These are phyloP conservation scores for Chloroceryle aenea DNA, from an alignment of 2,113 vertebrate genomes.

Conservation along the genomic window DNA sequence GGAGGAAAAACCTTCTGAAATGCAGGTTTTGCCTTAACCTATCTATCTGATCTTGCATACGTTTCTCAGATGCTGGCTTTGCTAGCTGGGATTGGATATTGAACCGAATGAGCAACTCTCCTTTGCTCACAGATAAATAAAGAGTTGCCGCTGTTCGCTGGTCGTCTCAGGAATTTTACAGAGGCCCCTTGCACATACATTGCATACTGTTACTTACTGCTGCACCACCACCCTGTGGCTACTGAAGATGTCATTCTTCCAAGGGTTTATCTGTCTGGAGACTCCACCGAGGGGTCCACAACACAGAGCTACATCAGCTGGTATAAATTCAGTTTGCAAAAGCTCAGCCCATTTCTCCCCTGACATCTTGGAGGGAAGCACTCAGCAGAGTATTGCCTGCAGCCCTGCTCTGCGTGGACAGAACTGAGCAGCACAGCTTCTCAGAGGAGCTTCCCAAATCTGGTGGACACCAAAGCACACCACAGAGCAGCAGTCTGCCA, in stretches of 20 bases:
- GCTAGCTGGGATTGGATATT: neutral
- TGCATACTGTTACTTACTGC: neutral
- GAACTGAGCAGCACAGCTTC: neutral
- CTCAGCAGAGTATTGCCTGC: neutral
- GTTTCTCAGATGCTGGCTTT: neutral
- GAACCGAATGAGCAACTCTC: neutral
- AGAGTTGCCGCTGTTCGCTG: neutral
- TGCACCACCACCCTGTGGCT: neutral
- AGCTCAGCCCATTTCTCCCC: neutral
- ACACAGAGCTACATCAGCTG: neutral
- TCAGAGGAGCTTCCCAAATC: neutral
- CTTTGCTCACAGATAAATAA: neutral
- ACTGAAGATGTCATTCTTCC: fast-evolving
- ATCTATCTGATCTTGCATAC: neutral
- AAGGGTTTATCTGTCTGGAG: neutral
- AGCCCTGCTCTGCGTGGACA: neutral
- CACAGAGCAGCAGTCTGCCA: neutral
- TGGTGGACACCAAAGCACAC: fast-evolving
- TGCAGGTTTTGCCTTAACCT: neutral
- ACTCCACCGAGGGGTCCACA: neutral
- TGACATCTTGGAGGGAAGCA: neutral
- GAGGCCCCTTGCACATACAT: neutral
- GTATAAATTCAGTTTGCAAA: neutral
- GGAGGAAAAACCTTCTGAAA: neutral
- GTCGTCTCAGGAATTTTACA: neutral